Evolutionary conservation across 30 jellyfish, hydroid and myxozoan species (phyloP).

Genomic region (Turritopsis dohrnii): DNA sequence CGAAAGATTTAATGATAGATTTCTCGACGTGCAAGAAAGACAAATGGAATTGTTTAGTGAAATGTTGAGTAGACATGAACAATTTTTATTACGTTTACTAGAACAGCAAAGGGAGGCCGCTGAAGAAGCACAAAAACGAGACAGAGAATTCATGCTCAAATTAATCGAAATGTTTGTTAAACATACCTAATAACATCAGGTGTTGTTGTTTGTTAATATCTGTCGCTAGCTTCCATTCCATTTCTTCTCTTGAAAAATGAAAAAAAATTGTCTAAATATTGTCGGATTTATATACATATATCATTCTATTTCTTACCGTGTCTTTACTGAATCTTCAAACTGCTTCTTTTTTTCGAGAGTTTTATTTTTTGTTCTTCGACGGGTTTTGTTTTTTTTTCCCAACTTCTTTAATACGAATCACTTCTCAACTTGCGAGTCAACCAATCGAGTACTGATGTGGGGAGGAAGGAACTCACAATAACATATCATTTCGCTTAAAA

Average conservation of each 20-base stretch:
- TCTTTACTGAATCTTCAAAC: too few species aligned
- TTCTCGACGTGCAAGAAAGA: slow-evolving; percentile 32
- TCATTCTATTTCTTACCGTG: too few species aligned
- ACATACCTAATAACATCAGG: not conserved
- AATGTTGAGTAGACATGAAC: slow-evolving; percentile 36
- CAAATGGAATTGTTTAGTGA: slow-evolving; percentile 37
- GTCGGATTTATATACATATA: too few species aligned
- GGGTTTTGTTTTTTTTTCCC: not conserved
- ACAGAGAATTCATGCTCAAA: slow-evolving; percentile 37
- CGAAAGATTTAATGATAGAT: slow-evolving; percentile 7
- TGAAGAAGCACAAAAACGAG: slow-evolving; percentile 37
- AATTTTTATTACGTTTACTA: slow-evolving; percentile 19
- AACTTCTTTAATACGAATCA: not conserved
- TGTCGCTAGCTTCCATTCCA: not conserved
- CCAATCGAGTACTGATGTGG: not conserved
- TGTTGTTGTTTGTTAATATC: not conserved
- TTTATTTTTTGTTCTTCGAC: too few species aligned
- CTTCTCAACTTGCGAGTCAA: not conserved
- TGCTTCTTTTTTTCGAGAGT: not conserved
- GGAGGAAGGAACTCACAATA: not conserved
- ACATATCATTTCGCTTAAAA: not conserved
- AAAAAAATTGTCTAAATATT: not conserved
- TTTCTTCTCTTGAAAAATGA: not conserved
- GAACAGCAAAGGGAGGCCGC: slow-evolving; percentile 42
- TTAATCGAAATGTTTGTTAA: slow-evolving; percentile 36